These are phyloP conservation scores for Zonotrichia albicollis DNA, from an alignment of 2,797 vertebrate species.

Conservation along the genomic window DNA sequence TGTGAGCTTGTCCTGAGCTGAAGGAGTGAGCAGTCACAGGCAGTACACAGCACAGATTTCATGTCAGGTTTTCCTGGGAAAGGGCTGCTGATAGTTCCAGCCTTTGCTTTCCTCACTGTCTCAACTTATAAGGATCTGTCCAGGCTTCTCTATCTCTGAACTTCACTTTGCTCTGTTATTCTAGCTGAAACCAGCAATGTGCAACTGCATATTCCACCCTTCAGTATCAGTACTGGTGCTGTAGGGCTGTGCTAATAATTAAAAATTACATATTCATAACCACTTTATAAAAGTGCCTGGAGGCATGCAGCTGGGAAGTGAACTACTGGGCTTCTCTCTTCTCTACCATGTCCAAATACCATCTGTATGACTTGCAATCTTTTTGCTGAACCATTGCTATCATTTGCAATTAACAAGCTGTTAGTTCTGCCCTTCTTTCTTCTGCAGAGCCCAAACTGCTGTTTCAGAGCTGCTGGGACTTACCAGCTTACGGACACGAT, in stretches of 20 bases:
- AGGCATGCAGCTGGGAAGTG: background rate
- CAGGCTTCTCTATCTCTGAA: background rate
- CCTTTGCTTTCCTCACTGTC: background rate
- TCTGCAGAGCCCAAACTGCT: background rate
- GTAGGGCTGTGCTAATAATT: background rate
- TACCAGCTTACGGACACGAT: conserved; percentile 80
- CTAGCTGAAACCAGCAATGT: background rate
- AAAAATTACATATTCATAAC: background rate
- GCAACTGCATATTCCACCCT: background rate
- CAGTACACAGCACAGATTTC: background rate
- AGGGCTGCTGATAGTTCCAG: background rate
- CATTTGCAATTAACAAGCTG: background rate
- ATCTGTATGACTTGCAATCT: background rate
- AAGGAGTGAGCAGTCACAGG: background rate
- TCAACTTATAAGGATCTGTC: background rate
- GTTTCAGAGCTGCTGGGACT: background rate
- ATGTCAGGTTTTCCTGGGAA: background rate
- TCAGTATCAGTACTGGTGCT: background rate
- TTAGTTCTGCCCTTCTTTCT: background rate
- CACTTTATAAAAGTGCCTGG: background rate
- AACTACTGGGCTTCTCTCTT: background rate
- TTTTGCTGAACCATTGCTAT: background rate
- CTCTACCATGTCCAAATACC: fast-evolving
- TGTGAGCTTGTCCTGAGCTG: conserved; percentile 1
- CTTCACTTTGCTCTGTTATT: background rate